Conservation (phyloP, 2,113 vertebrate species). For the Cromileptes altivelis region DNA sequence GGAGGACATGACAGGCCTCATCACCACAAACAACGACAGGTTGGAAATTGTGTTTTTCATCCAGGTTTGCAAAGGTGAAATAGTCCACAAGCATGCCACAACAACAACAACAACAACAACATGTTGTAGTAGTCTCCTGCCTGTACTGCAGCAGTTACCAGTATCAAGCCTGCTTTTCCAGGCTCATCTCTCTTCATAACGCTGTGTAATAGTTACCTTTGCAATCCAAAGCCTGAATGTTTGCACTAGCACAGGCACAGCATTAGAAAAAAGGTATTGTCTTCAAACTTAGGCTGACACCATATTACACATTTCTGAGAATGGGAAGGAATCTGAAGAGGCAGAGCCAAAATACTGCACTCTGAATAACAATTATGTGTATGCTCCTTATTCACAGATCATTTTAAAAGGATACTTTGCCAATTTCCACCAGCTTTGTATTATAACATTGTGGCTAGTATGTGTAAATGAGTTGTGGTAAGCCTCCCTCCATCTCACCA, state of each 20-base stretch:
- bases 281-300: background rate
- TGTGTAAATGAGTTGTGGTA: no score
- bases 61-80: background rate
- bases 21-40: background rate
- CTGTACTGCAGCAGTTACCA: background rate
- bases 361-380: background rate
- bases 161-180: background rate
- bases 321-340: background rate
- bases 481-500: no score
- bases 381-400: background rate
- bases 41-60: background rate
- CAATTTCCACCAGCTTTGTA: no score
- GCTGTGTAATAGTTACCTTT: background rate
- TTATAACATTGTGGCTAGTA: no score
- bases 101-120: background rate
- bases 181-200: background rate
- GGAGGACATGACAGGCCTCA: slow-evolving; percentile 1
- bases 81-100: background rate
- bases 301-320: background rate
- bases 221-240: background rate
- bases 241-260: background rate
- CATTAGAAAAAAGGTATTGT: background rate
- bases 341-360: background rate
- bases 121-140: background rate
- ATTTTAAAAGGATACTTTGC: background rate